These are phyloP conservation scores for Chaetodon trifasciatus DNA, from an alignment of 2,797 vertebrate species.

Conservation along the genomic window DNA sequence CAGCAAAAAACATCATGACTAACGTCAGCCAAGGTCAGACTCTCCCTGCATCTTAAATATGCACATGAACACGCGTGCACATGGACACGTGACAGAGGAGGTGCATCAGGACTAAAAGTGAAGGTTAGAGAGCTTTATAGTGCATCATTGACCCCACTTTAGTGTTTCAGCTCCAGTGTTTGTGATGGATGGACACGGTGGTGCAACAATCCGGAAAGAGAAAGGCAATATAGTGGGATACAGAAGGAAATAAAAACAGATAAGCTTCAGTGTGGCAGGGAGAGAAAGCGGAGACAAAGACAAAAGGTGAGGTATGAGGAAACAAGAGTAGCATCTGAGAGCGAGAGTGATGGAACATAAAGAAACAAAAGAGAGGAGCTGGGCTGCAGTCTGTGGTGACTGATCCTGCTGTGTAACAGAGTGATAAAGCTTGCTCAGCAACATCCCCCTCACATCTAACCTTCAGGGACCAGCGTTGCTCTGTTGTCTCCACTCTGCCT, in stretches of 20 bases:
- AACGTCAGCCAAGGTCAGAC: conserved; percentile 63
- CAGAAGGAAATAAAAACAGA: conserved; percentile 23
- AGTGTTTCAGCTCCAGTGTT: conserved; percentile 42
- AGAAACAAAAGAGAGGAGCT: conserved; percentile 37
- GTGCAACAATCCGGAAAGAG: conserved; percentile 38
- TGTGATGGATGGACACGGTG: conserved; percentile 46
- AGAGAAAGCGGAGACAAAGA: conserved; percentile 22
- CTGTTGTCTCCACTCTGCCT: conserved; percentile 70
- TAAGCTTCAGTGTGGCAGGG: conserved; percentile 4
- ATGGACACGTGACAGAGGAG: conserved; percentile 8
- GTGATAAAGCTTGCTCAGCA: conserved; percentile 80
- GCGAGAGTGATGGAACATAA: conserved; percentile 28
- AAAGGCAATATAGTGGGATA: conserved; percentile 29
- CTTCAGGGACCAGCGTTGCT: conserved; percentile 71
- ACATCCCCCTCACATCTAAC: conserved; percentile 71
- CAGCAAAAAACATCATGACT: conserved; percentile 16
- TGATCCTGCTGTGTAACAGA: conserved; percentile 74
- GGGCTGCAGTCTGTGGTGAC: conserved; percentile 53
- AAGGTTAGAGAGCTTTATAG: conserved; percentile 46
- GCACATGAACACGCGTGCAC: conserved; percentile 1
- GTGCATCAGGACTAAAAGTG: conserved; percentile 24
- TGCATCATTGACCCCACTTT: conserved; percentile 60
- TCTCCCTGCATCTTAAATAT: conserved; percentile 15
- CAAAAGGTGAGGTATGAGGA: conserved; percentile 24
- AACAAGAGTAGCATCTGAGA: conserved; percentile 40